Evolutionary conservation across 2,797 vertebrate genomes (phyloP).

Genomic region (Enteromius trimaculatus): DNA sequence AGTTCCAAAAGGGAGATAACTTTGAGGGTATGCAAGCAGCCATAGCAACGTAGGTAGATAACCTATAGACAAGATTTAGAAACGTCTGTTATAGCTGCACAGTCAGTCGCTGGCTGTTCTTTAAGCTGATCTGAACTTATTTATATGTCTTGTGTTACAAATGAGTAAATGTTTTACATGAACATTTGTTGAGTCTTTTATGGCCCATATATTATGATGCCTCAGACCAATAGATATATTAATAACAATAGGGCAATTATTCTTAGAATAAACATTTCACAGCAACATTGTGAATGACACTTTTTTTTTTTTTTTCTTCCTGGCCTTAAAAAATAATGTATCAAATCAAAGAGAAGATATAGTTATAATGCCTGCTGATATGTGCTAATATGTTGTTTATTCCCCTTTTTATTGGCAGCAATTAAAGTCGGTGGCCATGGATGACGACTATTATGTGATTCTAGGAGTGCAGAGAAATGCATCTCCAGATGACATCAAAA

Average conservation of each 20-base stretch:
- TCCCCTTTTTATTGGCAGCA: not conserved
- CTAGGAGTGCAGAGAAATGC: constrained; percentile 87
- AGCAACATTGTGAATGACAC: not conserved
- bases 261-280: not conserved
- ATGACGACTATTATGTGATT: constrained; percentile 92
- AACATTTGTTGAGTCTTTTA: not conserved
- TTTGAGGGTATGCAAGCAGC: no score
- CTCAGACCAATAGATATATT: no score
- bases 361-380: not conserved
- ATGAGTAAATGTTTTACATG: not conserved
- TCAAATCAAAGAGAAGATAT: not conserved
- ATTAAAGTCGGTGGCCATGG: constrained; percentile 75
- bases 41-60: no score
- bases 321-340: not conserved
- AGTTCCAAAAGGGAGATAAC: no score
- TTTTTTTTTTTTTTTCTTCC: not conserved
- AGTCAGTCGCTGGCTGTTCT: no score
- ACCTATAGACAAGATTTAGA: not conserved
- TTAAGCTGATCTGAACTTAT: not conserved
- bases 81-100: not conserved
- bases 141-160: not conserved
- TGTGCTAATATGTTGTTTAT: constrained; percentile 2
- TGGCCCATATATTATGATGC: not conserved
- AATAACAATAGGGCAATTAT: no score
- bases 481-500: constrained; percentile 93